Percentiles rank a stretch among this genome's conserved stretches.
Evolutionary conservation across 2,888 invertebrate genomes (phyloP).

Genomic region (Trichogramma dendrolimi): DNA sequence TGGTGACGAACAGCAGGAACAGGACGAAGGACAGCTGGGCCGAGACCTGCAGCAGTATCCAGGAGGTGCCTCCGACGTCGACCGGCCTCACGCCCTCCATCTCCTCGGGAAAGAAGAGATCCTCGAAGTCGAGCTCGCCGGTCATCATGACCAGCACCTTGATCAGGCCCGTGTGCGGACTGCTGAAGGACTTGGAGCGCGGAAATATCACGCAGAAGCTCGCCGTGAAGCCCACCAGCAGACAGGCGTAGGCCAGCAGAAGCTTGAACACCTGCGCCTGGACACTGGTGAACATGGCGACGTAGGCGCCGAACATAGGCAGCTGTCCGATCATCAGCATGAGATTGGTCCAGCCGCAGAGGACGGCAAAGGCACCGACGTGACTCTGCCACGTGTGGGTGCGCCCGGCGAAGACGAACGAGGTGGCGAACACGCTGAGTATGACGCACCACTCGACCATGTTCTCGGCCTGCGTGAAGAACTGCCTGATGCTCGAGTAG

Average conservation of each 20-base stretch:
- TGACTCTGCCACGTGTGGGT: conserved; percentile 83
- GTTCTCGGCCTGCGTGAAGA: conserved; percentile 79
- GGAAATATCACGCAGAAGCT: conserved; percentile 87
- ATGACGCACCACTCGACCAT: conserved; percentile 86
- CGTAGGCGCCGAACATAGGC: conserved; percentile 83
- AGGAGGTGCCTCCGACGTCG: conserved; percentile 40
- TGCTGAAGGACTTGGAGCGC: conserved; percentile 74
- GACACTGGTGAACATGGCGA: conserved; percentile 86
- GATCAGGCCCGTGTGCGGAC: conserved; percentile 79
- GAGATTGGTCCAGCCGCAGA: conserved; percentile 84
- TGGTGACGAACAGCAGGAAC: conserved; percentile 78
- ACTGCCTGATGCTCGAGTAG: conserved; percentile 76
- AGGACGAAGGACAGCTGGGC: conserved; percentile 78
- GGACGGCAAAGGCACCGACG: conserved; percentile 79
- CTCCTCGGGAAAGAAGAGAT: conserved; percentile 59
- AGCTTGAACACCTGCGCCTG: conserved; percentile 83
- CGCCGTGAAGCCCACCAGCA: conserved; percentile 80
- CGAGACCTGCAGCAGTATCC: conserved; percentile 70
- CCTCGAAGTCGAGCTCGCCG: conserved; percentile 75
- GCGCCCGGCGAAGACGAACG: conserved; percentile 73
- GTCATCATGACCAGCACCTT: conserved; percentile 87
- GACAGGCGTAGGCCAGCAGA: conserved; percentile 79
- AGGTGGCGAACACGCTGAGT: conserved; percentile 76
- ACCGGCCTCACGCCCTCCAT: conserved; percentile 66
- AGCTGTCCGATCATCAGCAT: conserved; percentile 87